These are phyloP conservation scores for Silurus glanis DNA, from an alignment of 2,113 vertebrate species.

Conservation along the genomic window DNA sequence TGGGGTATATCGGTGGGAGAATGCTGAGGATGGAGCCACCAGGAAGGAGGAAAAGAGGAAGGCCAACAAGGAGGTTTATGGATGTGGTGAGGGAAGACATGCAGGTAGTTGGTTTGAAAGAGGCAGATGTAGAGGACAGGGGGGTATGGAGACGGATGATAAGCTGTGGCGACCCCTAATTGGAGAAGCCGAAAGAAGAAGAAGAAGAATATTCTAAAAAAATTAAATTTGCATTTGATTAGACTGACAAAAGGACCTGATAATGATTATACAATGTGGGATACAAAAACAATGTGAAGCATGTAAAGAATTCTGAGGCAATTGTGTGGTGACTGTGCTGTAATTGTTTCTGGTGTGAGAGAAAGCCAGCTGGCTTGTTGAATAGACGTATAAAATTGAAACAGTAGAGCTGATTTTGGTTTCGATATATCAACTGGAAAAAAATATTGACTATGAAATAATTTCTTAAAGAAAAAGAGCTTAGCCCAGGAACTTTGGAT, in stretches of 20 bases:
- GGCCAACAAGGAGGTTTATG: no score
- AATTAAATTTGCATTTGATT: neutral
- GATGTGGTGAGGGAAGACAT: no score
- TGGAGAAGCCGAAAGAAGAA: no score
- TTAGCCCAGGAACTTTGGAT: neutral
- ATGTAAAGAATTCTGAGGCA: slow-evolving; percentile 10
- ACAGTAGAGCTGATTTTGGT: neutral
- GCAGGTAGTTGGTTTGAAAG: no score
- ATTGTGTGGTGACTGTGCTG: neutral
- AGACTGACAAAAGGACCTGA: neutral
- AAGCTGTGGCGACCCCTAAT: no score
- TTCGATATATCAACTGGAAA: neutral
- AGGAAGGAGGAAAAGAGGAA: no score
- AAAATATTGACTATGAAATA: neutral
- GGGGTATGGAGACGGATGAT: no score
- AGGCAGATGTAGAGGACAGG: no score
- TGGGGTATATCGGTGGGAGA: no score
- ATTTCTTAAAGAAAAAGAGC: neutral
- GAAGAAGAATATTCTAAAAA: neutral
- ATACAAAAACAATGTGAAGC: neutral
- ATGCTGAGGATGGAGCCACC: no score
- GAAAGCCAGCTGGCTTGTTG: slow-evolving; percentile 3
- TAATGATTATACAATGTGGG: neutral
- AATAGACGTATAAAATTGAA: neutral
- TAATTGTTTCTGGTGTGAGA: slow-evolving; percentile 1